Conservation (phyloP, 1,140 invertebrate species). For the Neodiprion pinetum region DNA sequence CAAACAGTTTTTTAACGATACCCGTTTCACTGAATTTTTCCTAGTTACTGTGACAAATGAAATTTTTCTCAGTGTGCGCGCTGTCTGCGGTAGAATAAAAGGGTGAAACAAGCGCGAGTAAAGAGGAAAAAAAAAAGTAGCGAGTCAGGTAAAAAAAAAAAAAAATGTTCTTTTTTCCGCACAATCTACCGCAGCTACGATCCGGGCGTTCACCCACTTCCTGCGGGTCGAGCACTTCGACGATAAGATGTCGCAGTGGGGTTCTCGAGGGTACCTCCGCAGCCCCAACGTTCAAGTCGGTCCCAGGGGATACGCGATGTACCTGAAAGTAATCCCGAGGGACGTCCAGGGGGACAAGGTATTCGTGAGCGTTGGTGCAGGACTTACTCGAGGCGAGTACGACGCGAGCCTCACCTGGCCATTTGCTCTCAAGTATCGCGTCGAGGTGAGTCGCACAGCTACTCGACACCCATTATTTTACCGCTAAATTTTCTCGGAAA, state of each 20-base stretch:
- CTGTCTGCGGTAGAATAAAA: too few species aligned
- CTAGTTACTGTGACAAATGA: too few species aligned
- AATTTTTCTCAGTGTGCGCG: too few species aligned
- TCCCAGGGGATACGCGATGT: slow-evolving; percentile 42
- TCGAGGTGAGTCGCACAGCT: slow-evolving; percentile 34
- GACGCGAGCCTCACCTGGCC: slow-evolving; percentile 58
- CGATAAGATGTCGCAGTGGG: slow-evolving; percentile 56
- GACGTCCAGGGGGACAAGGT: slow-evolving; percentile 58
- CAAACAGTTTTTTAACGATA: too few species aligned
- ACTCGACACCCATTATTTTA: not conserved
- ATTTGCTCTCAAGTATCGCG: slow-evolving; percentile 53
- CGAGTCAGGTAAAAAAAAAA: too few species aligned
- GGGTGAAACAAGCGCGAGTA: too few species aligned
- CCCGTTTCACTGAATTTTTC: too few species aligned
- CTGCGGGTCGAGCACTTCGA: slow-evolving; percentile 53
- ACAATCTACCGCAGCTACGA: slow-evolving; percentile 5
- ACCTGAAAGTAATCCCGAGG: slow-evolving; percentile 43
- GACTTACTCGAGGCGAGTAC: slow-evolving; percentile 54
- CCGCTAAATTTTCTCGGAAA: not conserved
- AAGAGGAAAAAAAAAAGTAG: too few species aligned
- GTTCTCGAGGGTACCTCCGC: slow-evolving; percentile 47
- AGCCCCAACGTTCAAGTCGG: slow-evolving; percentile 58
- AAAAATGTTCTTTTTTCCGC: too few species aligned
- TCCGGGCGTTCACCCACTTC: slow-evolving; percentile 58
- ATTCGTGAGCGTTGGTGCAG: slow-evolving; percentile 53